These are phyloP conservation scores for Apostichopus parvimensis DNA, from an alignment of 35 echinoderm and acorn worm genomes.

Conservation along the genomic window DNA sequence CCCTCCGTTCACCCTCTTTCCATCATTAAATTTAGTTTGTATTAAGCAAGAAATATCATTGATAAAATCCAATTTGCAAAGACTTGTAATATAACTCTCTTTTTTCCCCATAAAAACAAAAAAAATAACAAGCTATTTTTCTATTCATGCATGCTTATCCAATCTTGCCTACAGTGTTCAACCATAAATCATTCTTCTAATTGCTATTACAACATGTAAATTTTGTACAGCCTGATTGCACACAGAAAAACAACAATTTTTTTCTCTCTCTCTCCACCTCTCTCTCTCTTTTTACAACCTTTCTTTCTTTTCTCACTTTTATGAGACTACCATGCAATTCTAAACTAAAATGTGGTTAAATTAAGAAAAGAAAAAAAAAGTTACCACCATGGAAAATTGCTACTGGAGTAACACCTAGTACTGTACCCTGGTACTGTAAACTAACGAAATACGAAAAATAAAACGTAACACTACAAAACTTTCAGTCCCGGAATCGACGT, in stretches of 20 bases:
- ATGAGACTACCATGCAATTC: background rate
- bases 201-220: conserved; percentile 8
- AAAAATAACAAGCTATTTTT: background rate
- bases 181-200: conserved; percentile 7
- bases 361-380: background rate
- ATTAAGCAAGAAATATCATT: background rate
- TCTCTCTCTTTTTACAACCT: background rate
- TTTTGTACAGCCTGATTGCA: background rate
- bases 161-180: conserved; percentile 2
- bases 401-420: background rate
- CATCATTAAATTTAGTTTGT: no score
- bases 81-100: background rate
- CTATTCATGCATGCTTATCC: background rate
- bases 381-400: background rate
- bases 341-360: background rate
- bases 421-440: no score
- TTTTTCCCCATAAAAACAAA: no score
- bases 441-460: background rate
- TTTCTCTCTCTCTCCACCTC: background rate
- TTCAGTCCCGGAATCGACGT: background rate
- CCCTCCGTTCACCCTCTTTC: no score
- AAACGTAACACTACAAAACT: background rate
- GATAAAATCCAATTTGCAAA: conserved; percentile 9
- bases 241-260: background rate
- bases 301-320: background rate